Base-by-base conservation (phyloP, 2,113 vertebrate species). In the Ciconia boyciana region DNA sequence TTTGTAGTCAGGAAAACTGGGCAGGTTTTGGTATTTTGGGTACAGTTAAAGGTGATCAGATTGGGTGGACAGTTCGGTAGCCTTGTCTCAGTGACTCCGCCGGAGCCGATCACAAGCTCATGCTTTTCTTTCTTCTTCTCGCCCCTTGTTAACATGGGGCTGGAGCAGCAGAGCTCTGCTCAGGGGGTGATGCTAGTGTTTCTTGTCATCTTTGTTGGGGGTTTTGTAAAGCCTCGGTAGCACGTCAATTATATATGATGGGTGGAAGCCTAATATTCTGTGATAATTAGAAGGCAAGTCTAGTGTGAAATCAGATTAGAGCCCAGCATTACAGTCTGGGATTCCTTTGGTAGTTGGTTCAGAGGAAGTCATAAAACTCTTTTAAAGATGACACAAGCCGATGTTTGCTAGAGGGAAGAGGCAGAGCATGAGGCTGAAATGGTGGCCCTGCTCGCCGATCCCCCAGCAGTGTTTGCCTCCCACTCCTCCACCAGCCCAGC, bases 271-370 rank as follows among this genome's bases (percentile, higher is more conserved):
- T 96, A 95, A 96, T 97, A 87, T 94, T 95, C 86, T 91, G 78
- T 83, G 96, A 95, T 96, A 95, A 97, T 96, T 96, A 92, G 97
- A 96, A 90, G 65, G 51, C 83, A 98, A 97, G 94, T 96, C 93
- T 96, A 96, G 74, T 96, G 96, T 97, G 96, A 97, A 96, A 97
- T 96, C 24, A 80, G 96, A 96, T 97, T 96, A 97, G 93, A 79
- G 64, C 81, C 64, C 0, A 0, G 87, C 84, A 78, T 94, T 96
- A 89, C 95, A 94, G 93, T 88, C 91, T 0, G 0, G 71, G 91
- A 81, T 94, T 95, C 96, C 87, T 96, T 97, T 96, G 61, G 81
- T 95, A 41, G 69, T n/a, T 71, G 83, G 32, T 89, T 90, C 39
- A 75, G 86, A 94, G 95, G 95, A 96, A 97, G 95, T 95, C 81